Conservation (phyloP, 2,888 invertebrate genomes). For the Acleris sparsana region DNA sequence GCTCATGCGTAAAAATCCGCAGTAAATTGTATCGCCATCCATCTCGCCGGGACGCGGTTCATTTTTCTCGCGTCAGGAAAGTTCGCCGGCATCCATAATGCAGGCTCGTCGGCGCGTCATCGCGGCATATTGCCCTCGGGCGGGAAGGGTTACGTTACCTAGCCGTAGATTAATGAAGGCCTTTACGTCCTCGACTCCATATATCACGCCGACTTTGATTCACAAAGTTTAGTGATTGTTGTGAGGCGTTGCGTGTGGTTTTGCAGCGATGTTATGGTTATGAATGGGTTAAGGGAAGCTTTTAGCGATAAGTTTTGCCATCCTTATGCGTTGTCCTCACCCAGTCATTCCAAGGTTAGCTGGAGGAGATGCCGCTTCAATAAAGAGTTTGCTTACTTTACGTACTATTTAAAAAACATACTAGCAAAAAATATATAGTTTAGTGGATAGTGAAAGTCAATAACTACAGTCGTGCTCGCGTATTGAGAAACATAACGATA, state of each 20-base stretch:
- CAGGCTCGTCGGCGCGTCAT: constrained; percentile 80
- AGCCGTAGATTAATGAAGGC: constrained; percentile 65
- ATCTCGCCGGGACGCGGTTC: constrained; percentile 70
- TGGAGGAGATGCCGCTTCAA: too few relatives aligned
- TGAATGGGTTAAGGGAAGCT: not conserved
- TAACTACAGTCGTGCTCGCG: not conserved
- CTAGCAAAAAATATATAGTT: too few relatives aligned
- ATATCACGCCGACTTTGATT: constrained; percentile 31
- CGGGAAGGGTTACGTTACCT: constrained; percentile 61
- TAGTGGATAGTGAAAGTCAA: not conserved
- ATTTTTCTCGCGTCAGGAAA: constrained; percentile 82
- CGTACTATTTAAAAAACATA: too few relatives aligned
- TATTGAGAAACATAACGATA: constrained; percentile 25
- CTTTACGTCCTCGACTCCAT: constrained; percentile 46
- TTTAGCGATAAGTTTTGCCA: not conserved
- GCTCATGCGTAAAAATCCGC: constrained; percentile 31
- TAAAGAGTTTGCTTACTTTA: too few relatives aligned
- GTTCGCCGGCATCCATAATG: constrained; percentile 79
- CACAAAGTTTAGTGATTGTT: constrained; percentile 18
- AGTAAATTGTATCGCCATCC: constrained; percentile 73
- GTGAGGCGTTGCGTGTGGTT: not conserved
- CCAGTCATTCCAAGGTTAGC: too few relatives aligned
- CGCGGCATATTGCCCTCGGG: constrained; percentile 69
- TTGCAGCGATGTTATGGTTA: not conserved
- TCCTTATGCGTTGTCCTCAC: too few relatives aligned